These are phyloP conservation scores for Heliconius nattereri DNA, from an alignment of 1,140 invertebrate genomes.

Conservation along the genomic window DNA sequence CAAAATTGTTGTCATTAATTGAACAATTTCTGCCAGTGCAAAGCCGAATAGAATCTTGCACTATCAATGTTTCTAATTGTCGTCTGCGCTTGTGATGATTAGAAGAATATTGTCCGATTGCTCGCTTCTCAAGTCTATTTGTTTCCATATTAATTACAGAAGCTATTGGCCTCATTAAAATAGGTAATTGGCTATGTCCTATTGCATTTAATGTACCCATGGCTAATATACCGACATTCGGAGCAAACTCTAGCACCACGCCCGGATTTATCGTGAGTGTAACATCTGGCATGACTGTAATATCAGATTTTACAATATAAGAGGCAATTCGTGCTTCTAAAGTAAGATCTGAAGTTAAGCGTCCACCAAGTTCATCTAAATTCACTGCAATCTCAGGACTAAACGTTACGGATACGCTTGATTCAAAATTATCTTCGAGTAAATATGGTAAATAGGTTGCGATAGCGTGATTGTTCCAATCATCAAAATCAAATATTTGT, in stretches of 20 bases:
- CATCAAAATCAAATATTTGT: slow-evolving; percentile 99
- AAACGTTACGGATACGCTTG: slow-evolving; percentile 87
- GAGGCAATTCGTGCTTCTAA: slow-evolving; percentile 86
- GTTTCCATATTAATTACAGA: slow-evolving; percentile 66
- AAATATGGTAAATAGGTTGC: slow-evolving; percentile 95
- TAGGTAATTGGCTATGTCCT: slow-evolving; percentile 90
- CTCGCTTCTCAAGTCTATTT: slow-evolving; percentile 71
- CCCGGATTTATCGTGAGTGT: slow-evolving; percentile 94
- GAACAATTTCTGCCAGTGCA: slow-evolving; percentile 89
- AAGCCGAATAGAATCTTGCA: slow-evolving; percentile 85
- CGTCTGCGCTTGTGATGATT: slow-evolving; percentile 68
- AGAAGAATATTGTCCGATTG: slow-evolving; percentile 57
- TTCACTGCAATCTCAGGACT: slow-evolving; percentile 81
- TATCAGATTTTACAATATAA: slow-evolving; percentile 93
- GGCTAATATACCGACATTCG: slow-evolving; percentile 98
- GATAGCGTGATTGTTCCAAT: slow-evolving; percentile 99
- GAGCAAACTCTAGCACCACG: slow-evolving; percentile 95
- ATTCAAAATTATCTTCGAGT: slow-evolving; percentile 87
- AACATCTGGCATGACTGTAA: slow-evolving; percentile 97
- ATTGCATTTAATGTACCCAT: slow-evolving; percentile 94
- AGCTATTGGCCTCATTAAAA: slow-evolving; percentile 89
- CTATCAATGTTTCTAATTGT: slow-evolving; percentile 79
- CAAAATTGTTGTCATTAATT: slow-evolving; percentile 75
- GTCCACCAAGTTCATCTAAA: slow-evolving; percentile 90
- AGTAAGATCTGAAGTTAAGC: slow-evolving; percentile 88